These are phyloP conservation scores for Perizoma flavofasciatum DNA, from an alignment of 2,888 invertebrate species.

Conservation along the genomic window DNA sequence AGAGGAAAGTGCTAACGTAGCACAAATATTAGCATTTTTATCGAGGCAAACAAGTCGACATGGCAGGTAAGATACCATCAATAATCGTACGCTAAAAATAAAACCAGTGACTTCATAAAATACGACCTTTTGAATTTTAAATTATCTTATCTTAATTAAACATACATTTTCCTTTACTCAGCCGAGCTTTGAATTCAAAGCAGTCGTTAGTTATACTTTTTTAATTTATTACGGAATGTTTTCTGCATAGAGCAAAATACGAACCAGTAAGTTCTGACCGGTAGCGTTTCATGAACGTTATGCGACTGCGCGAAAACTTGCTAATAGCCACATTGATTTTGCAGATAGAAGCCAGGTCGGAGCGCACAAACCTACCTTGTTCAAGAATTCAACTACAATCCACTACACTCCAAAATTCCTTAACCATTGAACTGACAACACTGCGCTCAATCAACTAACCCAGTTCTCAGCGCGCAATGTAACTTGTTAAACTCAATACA, in stretches of 20 bases:
- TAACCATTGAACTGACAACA: constrained; percentile 49
- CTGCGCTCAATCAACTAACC: constrained; percentile 36
- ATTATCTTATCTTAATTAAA: constrained; percentile 6
- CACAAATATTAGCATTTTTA: constrained; percentile 54
- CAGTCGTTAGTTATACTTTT: not conserved
- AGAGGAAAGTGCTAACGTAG: constrained; percentile 42
- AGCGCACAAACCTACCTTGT: constrained; percentile 74
- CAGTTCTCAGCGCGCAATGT: constrained; percentile 53
- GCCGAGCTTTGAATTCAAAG: constrained; percentile 8
- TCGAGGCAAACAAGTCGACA: constrained; percentile 47
- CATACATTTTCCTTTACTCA: constrained; percentile 1
- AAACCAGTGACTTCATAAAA: constrained; percentile 18
- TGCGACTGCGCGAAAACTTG: constrained; percentile 84
- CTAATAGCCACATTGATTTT: constrained; percentile 84
- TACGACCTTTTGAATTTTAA: constrained; percentile 19
- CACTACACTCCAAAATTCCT: constrained; percentile 43
- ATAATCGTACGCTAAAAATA: constrained; percentile 21
- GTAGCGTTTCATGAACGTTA: constrained; percentile 66
- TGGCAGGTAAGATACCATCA: constrained; percentile 39
- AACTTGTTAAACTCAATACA: constrained; percentile 45
- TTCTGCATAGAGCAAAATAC: constrained; percentile 54
- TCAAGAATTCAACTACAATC: constrained; percentile 49
- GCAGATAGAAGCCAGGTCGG: constrained; percentile 83
- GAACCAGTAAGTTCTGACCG: constrained; percentile 65
- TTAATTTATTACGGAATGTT: constrained; percentile 31